These are phyloP conservation scores for Gyrodactylus bullatarudis DNA, from an alignment of 1,140 invertebrate species.

Conservation along the genomic window DNA sequence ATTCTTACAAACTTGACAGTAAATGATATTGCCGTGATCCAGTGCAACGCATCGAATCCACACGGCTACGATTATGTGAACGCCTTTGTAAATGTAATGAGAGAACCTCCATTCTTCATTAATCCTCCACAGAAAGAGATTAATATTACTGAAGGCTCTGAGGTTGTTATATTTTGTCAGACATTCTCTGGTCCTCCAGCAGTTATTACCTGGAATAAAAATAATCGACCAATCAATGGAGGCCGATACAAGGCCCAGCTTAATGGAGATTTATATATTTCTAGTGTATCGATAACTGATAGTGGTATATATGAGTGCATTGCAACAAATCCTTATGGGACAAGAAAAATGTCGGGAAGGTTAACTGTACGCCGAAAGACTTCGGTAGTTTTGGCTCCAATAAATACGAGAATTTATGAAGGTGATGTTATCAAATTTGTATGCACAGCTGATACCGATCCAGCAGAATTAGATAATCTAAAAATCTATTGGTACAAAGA, in stretches of 20 bases:
- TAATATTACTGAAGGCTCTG: constrained; percentile 36
- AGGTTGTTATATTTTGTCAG: constrained; percentile 45
- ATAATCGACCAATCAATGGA: constrained; percentile 41
- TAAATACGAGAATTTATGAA: constrained; percentile 13
- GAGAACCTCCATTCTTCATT: constrained; percentile 51
- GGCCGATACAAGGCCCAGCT: constrained; percentile 35
- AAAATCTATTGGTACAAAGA: constrained; percentile 56
- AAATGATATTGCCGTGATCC: constrained; percentile 71
- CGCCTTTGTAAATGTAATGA: constrained; percentile 74
- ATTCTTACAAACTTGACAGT: constrained; percentile 31
- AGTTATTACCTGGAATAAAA: constrained; percentile 57
- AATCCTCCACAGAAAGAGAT: constrained; percentile 36
- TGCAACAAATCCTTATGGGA: constrained; percentile 63
- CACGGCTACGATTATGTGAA: constrained; percentile 87
- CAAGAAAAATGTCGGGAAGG: constrained; percentile 32
- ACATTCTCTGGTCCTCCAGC: constrained; percentile 83
- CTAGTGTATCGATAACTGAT: constrained; percentile 15
- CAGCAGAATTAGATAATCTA: constrained; percentile 17
- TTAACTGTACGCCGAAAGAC: constrained; percentile 13
- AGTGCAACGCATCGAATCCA: constrained; percentile 91
- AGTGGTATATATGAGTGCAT: constrained; percentile 50
- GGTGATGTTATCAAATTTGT: constrained; percentile 11
- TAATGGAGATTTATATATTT: constrained; percentile 30
- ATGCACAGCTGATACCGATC: constrained; percentile 11
- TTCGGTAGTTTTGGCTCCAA: constrained; percentile 12